Evolutionary conservation across 2,888 invertebrate genomes (phyloP), one percentile per base, ranked within the genome.

Genomic region (Pseudococcus viburni): DNA sequence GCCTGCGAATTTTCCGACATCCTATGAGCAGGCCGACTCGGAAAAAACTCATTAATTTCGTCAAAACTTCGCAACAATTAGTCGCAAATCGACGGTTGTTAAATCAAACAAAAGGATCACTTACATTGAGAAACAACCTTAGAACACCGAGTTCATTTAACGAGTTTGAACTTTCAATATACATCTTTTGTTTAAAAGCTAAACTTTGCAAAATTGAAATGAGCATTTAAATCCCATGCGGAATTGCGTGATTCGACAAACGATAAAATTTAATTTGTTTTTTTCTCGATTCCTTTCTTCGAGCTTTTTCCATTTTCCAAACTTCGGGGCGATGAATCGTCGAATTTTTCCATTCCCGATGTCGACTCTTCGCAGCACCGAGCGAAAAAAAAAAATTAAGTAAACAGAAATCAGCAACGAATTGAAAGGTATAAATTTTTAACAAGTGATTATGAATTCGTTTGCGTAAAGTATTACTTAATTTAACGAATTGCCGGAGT

Each of bases 191-290:
- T 80, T 80, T 42, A 19, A 80, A 80, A 80, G 80, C 42, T 80
- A 19, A 80, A 80, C 80, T 80, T 80, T 80, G 33, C 33, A n/a
- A 42, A 80, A 80, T 80, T 80, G 80, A 80, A 80, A 80, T 80
- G 80, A 80, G 80, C 80, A 80, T 80, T 80, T 80, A 80, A 80
- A 80, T 80, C 80, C 80, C 80, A 80, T 42, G 80, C 80, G 80
- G 42, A 80, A 80, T 39, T 42, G 80, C n/a, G 80, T 80, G 42
- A 80, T 80, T 80, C 80, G 80, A 80, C 80, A 80, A 80, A 80
- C 42, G 42, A 42, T n/a, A 22, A 80, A 80, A 80, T 80, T 80
- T 80, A 80, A 80, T 80, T 80, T 46, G 80, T 80, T 80, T 80
- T 77, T 39, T 42, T 42, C 26, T 33, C 19, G 8, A 19, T 73